A percentile compares a stretch with the other conserved stretches of the same genome.
Evolutionary conservation across 2,797 vertebrate species (phyloP).

Genomic region (Harpagifer antarcticus): DNA sequence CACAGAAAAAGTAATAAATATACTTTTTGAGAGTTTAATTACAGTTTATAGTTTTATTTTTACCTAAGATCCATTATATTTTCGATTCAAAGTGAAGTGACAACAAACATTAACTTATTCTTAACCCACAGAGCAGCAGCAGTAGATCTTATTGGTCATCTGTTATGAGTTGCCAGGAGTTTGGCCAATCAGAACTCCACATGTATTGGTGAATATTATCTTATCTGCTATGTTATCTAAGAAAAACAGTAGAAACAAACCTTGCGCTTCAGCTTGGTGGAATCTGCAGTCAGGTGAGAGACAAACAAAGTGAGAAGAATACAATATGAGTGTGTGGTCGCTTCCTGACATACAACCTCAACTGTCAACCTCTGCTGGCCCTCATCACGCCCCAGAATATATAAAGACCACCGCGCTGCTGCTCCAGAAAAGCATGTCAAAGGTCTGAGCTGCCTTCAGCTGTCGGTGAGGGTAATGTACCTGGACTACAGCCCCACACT

Average conservation of each 20-base stretch:
- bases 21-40: background rate
- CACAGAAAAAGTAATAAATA: background rate
- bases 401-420: constrained; percentile 62
- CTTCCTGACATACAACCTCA: constrained; percentile 74
- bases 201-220: constrained; percentile 1
- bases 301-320: constrained; percentile 69
- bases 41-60: constrained; percentile 6
- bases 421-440: constrained; percentile 63
- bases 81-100: background rate
- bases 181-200: constrained; percentile 10
- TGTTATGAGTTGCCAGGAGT: background rate
- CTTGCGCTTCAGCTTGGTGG: constrained; percentile 85
- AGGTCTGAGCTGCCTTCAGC: constrained; percentile 45
- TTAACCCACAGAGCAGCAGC: constrained; percentile 2
- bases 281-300: constrained; percentile 90
- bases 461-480: constrained; percentile 42
- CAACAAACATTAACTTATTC: background rate
- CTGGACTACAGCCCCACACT: constrained; percentile 32
- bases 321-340: constrained; percentile 62
- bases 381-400: constrained; percentile 66
- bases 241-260: constrained; percentile 81
- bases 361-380: constrained; percentile 75
- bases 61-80: background rate
- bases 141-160: constrained; percentile 16
- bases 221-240: constrained; percentile 31